These are phyloP conservation scores for Delphinapterus leucas DNA, from an alignment of 2,113 vertebrate species.

Conservation along the genomic window DNA sequence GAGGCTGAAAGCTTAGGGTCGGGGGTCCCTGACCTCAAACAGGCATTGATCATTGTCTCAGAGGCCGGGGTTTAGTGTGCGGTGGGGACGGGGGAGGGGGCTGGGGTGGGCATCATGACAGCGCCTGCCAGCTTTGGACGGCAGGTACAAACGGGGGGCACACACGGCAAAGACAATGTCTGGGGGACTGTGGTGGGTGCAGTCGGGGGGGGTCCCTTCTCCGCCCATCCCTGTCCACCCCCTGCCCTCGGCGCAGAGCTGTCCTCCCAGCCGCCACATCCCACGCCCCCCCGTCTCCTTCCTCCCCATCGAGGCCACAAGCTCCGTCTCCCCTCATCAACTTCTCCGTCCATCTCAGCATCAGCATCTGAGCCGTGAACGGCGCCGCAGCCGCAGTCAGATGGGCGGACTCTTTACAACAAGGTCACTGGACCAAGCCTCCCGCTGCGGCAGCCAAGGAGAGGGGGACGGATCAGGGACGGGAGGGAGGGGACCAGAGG, in stretches of 20 bases:
- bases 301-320: not conserved
- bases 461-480: not conserved
- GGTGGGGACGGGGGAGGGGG: not conserved
- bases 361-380: not conserved
- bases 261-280: not conserved
- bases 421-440: not conserved
- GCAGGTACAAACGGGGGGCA: fast-evolving
- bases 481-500: not conserved
- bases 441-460: not conserved
- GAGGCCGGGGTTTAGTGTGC: not conserved
- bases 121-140: not conserved
- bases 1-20: not conserved
- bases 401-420: fast-evolving
- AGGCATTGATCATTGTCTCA: fast-evolving
- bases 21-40: not conserved
- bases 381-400: not conserved
- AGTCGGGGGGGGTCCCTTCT: no score
- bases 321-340: not conserved
- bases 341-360: not conserved
- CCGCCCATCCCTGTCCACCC: not conserved
- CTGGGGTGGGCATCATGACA: fast-evolving
- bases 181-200: not conserved
- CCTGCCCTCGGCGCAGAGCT: no score
- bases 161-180: fast-evolving
- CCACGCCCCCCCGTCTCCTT: not conserved